Conservation (phyloP, 2,113 vertebrate species). For the Nothoprocta perdicaria region DNA sequence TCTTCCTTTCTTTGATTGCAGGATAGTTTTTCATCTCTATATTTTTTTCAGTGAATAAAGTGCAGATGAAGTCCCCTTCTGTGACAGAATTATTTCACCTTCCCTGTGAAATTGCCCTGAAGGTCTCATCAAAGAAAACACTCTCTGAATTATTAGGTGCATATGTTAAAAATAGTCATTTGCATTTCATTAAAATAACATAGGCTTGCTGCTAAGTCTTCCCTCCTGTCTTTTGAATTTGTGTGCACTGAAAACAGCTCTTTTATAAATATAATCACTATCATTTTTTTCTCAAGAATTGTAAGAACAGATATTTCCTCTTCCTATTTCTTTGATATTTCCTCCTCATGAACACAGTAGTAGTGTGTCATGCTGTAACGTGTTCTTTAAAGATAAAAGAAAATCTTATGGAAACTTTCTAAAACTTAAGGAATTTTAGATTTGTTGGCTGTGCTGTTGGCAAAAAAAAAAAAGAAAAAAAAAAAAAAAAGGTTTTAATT, state of each 20-base stretch:
- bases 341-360: background rate
- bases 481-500: background rate
- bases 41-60: conserved; percentile 46
- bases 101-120: conserved; percentile 32
- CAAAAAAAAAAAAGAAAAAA: background rate
- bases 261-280: conserved; percentile 36
- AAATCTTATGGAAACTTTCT: background rate
- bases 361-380: background rate
- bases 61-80: conserved; percentile 20
- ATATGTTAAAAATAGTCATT: conserved; percentile 40
- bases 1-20: conserved; percentile 55
- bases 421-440: background rate
- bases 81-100: conserved; percentile 30
- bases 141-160: conserved; percentile 38
- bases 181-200: conserved; percentile 37
- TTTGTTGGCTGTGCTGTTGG: background rate
- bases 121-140: conserved; percentile 43
- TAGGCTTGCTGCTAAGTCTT: background rate
- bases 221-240: conserved; percentile 2
- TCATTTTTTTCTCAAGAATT: background rate
- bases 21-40: conserved; percentile 37
- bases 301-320: background rate
- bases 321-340: conserved; percentile 1
- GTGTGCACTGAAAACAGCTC: background rate
- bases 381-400: background rate